These are phyloP conservation scores for Hyla sarda DNA, from an alignment of 2,113 vertebrate genomes.

Conservation along the genomic window DNA sequence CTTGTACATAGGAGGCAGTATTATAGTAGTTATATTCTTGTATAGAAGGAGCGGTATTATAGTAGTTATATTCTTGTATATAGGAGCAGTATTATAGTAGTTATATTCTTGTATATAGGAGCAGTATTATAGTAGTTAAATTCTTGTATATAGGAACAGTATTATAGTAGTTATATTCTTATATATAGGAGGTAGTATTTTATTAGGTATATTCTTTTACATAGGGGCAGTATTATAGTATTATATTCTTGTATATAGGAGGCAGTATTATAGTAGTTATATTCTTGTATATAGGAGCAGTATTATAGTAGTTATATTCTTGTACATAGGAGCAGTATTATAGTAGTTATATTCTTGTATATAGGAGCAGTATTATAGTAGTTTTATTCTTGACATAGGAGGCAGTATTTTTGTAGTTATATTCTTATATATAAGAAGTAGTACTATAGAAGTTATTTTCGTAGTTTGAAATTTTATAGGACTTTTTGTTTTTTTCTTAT, in stretches of 20 bases:
- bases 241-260: neutral
- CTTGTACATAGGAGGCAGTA: neutral
- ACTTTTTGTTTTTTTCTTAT: neutral
- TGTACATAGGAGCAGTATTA: neutral
- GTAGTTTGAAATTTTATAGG: too few relatives aligned
- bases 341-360: neutral
- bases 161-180: neutral
- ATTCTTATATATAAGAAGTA: neutral
- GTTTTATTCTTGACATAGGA: neutral
- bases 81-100: neutral
- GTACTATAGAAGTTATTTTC: neutral
- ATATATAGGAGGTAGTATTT: neutral
- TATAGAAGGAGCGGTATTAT: neutral
- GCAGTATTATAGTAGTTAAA: neutral
- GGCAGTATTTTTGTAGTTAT: neutral
- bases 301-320: neutral
- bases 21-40: neutral
- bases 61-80: neutral
- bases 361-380: neutral
- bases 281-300: neutral
- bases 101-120: neutral
- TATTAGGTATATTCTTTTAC: neutral
- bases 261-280: conserved; percentile 3
- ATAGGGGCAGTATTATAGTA: neutral
- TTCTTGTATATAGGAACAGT: neutral